Evolutionary conservation across 1,140 invertebrate species (phyloP).

Genomic region (Platyscapa corneri): DNA sequence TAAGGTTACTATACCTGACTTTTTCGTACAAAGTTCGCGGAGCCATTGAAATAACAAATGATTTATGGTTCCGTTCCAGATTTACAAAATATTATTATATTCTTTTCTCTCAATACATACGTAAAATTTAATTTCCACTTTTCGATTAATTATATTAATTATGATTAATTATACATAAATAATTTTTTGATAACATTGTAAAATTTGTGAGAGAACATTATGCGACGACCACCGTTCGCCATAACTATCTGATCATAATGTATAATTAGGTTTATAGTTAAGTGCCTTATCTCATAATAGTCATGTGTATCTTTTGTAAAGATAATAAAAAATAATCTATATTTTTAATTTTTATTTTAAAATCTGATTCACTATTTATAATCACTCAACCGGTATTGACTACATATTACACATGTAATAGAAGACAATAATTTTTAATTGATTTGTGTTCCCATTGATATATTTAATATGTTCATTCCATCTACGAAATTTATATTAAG

Average conservation of each 20-base stretch:
- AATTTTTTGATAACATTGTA: too few relatives aligned
- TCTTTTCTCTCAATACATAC: not conserved
- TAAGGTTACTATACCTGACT: constrained; percentile 20
- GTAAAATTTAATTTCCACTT: too few relatives aligned
- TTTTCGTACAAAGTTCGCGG: not conserved
- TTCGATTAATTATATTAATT: not conserved
- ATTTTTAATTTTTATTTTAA: too few relatives aligned
- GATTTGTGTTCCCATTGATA: not conserved
- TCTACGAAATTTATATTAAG: not conserved
- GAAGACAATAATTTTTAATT: not conserved
- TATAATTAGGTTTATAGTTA: not conserved
- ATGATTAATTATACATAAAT: too few relatives aligned
- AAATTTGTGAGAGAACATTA: too few relatives aligned
- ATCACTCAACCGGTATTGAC: not conserved
- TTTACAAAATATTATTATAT: constrained; percentile 14
- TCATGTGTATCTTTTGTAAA: too few relatives aligned
- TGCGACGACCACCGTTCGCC: too few relatives aligned
- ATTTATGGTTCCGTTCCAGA: too few relatives aligned
- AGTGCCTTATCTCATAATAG: too few relatives aligned
- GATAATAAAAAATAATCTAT: too few relatives aligned
- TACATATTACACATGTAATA: not conserved
- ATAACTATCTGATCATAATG: not conserved
- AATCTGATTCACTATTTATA: too few relatives aligned
- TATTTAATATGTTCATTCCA: not conserved
- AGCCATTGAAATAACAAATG: too few relatives aligned